phyloP scores from a whole-genome alignment of 2,113 vertebrate species.

The Colius striatus region DNA sequence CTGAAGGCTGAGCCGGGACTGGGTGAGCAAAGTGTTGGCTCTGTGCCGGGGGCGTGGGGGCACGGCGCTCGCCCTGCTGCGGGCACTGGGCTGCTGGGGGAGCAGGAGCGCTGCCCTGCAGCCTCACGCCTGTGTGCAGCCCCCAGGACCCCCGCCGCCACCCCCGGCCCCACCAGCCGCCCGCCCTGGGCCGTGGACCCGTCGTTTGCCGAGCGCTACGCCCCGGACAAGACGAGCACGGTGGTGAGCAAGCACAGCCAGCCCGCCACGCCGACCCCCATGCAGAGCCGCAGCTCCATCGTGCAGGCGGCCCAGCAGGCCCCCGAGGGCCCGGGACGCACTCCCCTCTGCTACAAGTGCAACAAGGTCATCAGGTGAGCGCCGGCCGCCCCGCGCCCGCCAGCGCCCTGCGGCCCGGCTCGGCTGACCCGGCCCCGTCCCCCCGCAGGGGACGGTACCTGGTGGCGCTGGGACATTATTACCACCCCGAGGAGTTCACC shows the following conservation, averaged over 20 bases:
- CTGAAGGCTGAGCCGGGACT: slow-evolving; percentile 58
- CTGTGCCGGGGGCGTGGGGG: background rate
- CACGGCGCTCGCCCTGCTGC: background rate
- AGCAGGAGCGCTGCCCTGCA: background rate
- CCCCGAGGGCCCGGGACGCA: slow-evolving; percentile 80
- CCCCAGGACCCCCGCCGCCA: slow-evolving; percentile 60
- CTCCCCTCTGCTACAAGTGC: slow-evolving; percentile 91
- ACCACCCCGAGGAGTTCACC: slow-evolving; percentile 96
- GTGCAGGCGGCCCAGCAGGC: slow-evolving; percentile 90
- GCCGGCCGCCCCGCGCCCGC: accelerated
- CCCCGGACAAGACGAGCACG: slow-evolving; percentile 93
- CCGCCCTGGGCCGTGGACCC: slow-evolving; percentile 96
- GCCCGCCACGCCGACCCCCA: slow-evolving; percentile 89
- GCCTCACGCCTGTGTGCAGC: background rate
- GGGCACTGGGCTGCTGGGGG: accelerated
- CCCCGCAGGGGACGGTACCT: slow-evolving; percentile 89
- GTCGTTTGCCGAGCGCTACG: slow-evolving; percentile 90
- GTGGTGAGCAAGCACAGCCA: slow-evolving; percentile 94
- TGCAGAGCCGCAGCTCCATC: slow-evolving; percentile 96
- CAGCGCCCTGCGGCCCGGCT: accelerated
- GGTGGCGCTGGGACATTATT: slow-evolving; percentile 93
- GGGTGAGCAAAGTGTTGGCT: slow-evolving; percentile 31
- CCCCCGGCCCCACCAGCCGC: slow-evolving; percentile 79
- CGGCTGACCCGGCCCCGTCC: background rate
- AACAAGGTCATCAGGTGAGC: slow-evolving; percentile 96